Percentiles rank a stretch among this genome's conserved stretches.
These are phyloP conservation scores for Furcula furcula DNA, from an alignment of 2,888 invertebrate genomes.

Conservation along the genomic window DNA sequence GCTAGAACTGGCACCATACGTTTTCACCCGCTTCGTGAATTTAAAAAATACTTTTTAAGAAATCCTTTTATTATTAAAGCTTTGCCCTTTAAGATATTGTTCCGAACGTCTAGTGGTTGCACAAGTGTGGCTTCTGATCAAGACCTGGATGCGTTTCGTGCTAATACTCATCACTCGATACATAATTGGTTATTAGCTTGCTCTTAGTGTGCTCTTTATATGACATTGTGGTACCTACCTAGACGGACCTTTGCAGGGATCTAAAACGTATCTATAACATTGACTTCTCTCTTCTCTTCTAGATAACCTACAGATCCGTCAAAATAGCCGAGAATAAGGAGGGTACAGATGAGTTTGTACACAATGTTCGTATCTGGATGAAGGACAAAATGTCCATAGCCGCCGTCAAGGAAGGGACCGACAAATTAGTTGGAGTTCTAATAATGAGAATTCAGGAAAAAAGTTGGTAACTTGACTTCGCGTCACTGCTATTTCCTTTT, in stretches of 20 bases:
- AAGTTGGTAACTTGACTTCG: conserved; percentile 53
- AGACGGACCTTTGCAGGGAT: no score
- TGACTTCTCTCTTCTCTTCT: conserved; percentile 8
- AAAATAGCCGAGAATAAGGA: conserved; percentile 63
- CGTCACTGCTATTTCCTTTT: no score
- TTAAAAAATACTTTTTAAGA: conserved; percentile 29
- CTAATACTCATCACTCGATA: no score
- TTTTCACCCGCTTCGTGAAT: conserved; percentile 15
- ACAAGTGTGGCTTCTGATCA: no score
- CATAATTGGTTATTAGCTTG: no score
- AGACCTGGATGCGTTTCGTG: no score
- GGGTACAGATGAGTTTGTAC: conserved; percentile 62
- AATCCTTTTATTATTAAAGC: conserved; percentile 37
- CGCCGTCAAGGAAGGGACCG: conserved; percentile 67
- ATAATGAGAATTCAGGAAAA: conserved; percentile 76
- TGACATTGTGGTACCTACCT: no score
- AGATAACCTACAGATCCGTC: conserved; percentile 69
- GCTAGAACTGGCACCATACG: conserved; percentile 14
- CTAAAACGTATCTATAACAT: not conserved
- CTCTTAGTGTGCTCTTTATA: no score
- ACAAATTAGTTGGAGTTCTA: conserved; percentile 64
- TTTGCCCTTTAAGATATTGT: no score
- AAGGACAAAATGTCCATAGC: conserved; percentile 76
- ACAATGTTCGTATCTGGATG: conserved; percentile 71
- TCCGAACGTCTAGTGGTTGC: no score